phyloP scores from a whole-genome alignment of 2,113 vertebrate species.

The Petroica traversi region DNA sequence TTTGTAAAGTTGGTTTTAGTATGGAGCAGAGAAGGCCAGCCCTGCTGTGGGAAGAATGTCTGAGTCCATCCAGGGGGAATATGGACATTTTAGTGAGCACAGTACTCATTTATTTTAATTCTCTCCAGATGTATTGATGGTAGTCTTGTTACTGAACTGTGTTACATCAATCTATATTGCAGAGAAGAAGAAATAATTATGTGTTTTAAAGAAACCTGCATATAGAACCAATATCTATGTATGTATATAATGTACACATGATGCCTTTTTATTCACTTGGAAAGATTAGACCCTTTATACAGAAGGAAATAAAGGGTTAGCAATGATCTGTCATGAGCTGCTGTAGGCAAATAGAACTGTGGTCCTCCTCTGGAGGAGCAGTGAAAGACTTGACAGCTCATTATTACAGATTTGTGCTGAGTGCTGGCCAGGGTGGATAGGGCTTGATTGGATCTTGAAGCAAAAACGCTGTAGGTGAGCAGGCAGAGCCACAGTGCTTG shows the following conservation, averaged over 20 bases:
- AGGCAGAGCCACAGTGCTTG: background rate
- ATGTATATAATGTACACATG: background rate
- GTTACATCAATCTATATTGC: background rate
- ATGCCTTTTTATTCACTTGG: background rate
- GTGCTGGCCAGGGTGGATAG: background rate
- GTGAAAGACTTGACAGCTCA: background rate
- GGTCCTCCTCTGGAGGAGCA: background rate
- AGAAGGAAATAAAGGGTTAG: background rate
- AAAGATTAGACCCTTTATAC: background rate
- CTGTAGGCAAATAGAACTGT: background rate
- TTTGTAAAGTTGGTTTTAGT: background rate
- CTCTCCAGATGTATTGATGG: background rate
- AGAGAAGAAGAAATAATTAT: background rate
- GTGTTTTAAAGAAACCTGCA: background rate
- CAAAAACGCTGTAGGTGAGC: background rate
- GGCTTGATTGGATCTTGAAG: background rate
- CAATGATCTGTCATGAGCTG: background rate
- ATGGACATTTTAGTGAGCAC: background rate
- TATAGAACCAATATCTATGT: background rate
- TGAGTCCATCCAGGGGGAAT: rapidly evolving
- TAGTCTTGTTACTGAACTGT: background rate
- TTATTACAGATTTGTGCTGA: background rate
- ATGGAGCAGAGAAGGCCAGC: background rate
- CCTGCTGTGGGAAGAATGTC: background rate
- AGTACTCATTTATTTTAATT: background rate